Conservation (phyloP, 2,888 invertebrate species). For the Pseudeuparius sepicola region DNA sequence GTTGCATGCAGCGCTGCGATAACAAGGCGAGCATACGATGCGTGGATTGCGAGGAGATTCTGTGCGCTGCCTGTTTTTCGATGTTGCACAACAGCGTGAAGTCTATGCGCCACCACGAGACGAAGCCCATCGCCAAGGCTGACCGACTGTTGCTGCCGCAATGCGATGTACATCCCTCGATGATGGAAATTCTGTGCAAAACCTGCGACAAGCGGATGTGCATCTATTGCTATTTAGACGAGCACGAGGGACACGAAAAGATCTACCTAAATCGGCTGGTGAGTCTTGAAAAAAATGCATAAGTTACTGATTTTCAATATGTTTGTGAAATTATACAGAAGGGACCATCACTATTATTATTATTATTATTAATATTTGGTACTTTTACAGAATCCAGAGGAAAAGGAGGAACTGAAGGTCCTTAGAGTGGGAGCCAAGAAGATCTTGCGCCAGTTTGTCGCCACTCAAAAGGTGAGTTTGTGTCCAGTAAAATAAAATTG, state of each 20-base stretch:
- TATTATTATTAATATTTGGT: no score
- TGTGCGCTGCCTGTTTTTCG: constrained; percentile 25
- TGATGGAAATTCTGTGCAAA: constrained; percentile 34
- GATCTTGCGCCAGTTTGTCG: constrained; percentile 28
- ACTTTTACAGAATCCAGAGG: constrained; percentile 31
- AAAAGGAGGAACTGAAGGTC: constrained; percentile 25
- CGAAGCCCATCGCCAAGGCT: constrained; percentile 7
- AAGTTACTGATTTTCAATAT: constrained; percentile 20
- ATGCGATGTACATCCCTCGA: constrained; percentile 23
- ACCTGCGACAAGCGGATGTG: constrained; percentile 33
- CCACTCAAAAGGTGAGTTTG: constrained; percentile 36
- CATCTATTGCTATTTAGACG: constrained; percentile 34
- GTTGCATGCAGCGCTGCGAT: constrained; percentile 19
- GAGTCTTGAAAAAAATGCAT: constrained; percentile 21
- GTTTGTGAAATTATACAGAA: no score
- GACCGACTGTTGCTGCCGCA: background rate
- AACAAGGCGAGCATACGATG: constrained; percentile 25
- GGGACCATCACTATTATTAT: no score
- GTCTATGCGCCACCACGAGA: constrained; percentile 29
- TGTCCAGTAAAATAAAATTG: no score
- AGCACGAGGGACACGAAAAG: constrained; percentile 33
- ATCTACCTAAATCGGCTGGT: constrained; percentile 32
- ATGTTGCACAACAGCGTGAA: constrained; percentile 31
- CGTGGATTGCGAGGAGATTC: constrained; percentile 26
- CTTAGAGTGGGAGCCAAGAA: constrained; percentile 26